These are phyloP conservation scores for Lepidocolaptes lacrymiger DNA, from an alignment of 2,797 vertebrate species.

Conservation along the genomic window DNA sequence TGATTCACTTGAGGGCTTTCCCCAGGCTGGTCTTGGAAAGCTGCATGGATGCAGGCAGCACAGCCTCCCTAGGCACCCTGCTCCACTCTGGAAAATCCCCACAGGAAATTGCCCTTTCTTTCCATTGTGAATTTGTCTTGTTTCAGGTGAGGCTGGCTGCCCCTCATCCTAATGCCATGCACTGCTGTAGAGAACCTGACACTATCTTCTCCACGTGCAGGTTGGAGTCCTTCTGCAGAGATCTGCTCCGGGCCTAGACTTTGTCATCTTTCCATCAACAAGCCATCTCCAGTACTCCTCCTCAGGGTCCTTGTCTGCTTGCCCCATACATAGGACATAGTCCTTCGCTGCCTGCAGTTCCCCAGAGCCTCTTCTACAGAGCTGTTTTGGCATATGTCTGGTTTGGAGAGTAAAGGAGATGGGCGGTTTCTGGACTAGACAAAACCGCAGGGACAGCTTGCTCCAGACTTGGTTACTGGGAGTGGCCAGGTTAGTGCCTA, in stretches of 20 bases:
- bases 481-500: background rate
- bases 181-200: background rate
- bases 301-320: background rate
- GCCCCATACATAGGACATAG: fast-evolving
- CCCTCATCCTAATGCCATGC: background rate
- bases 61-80: background rate
- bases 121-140: background rate
- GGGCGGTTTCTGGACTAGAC: background rate
- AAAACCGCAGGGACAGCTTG: background rate
- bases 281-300: background rate
- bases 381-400: background rate
- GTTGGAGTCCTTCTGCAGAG: background rate
- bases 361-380: background rate
- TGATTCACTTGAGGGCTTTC: background rate
- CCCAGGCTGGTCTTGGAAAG: background rate
- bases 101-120: background rate
- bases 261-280: background rate
- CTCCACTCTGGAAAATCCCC: background rate
- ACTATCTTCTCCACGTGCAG: background rate
- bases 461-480: background rate
- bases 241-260: background rate
- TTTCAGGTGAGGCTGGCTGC: background rate
- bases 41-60: background rate
- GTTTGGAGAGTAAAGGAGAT: background rate
- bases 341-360: background rate